A percentile compares a stretch with the other conserved stretches of the same genome.
These are phyloP conservation scores for Mythimna albipuncta DNA, from an alignment of 2,888 invertebrate genomes.

Conservation along the genomic window DNA sequence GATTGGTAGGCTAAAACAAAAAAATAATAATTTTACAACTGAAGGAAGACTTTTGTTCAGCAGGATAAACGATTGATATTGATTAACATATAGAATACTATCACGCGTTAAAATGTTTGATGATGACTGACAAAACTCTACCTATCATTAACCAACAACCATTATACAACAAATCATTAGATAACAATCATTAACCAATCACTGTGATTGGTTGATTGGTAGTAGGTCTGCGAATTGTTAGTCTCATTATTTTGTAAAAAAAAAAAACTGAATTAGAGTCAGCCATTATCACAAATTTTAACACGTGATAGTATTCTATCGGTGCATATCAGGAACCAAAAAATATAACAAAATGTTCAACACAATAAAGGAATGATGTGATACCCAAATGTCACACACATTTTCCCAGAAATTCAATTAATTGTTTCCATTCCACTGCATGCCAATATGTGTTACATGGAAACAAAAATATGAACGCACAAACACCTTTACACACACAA, in stretches of 20 bases:
- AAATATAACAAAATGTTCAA: neutral
- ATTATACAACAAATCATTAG: neutral
- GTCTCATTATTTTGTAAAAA: too few relatives aligned
- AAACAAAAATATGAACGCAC: constrained; percentile 15
- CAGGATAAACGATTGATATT: too few relatives aligned
- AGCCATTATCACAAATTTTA: neutral
- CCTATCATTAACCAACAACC: neutral
- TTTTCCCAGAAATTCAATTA: constrained; percentile 7
- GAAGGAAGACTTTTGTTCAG: too few relatives aligned
- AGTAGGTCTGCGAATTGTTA: neutral
- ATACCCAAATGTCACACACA: neutral
- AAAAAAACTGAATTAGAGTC: neutral
- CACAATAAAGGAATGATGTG: neutral
- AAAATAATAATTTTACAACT: too few relatives aligned
- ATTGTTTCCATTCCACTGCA: constrained; percentile 13
- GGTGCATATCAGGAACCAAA: neutral
- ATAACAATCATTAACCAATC: neutral
- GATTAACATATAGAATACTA: neutral
- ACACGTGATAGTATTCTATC: neutral
- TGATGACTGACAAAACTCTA: neutral
- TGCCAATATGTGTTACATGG: constrained; percentile 24
- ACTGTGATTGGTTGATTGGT: too few relatives aligned
- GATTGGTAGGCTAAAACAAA: too few relatives aligned
- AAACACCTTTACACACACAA: constrained; percentile 3
- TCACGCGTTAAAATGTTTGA: neutral